Evolutionary conservation across 2,113 vertebrate genomes (phyloP).

Genomic region (Cebidichthys violaceus): DNA sequence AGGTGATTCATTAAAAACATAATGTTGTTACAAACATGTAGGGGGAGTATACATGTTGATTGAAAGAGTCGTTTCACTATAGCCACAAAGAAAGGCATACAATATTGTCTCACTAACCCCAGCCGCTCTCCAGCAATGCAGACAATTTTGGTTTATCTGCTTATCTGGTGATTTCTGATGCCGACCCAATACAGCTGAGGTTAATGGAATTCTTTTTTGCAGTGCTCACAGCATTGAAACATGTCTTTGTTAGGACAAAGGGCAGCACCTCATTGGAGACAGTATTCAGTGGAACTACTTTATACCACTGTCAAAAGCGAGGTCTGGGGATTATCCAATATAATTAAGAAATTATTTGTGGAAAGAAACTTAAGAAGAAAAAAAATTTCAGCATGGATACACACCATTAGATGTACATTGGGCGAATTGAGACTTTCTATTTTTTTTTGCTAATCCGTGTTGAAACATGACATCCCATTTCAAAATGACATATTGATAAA

Average conservation of each 20-base stretch:
- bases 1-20: background rate
- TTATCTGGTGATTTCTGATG: background rate
- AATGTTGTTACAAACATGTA: background rate
- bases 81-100: background rate
- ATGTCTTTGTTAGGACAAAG: background rate
- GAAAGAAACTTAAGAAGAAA: background rate
- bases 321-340: constrained; percentile 1
- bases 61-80: background rate
- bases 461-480: background rate
- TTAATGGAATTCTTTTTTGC: background rate
- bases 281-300: background rate
- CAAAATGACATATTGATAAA: background rate
- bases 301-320: background rate
- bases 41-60: background rate
- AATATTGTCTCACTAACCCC: background rate
- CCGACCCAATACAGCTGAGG: background rate
- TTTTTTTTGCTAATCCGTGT: background rate
- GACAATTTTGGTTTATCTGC: background rate
- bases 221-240: background rate
- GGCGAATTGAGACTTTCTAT: background rate
- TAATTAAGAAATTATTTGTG: background rate
- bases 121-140: background rate
- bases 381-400: background rate
- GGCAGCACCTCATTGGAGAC: background rate
- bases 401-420: background rate